Conservation (phyloP, 1,140 invertebrate genomes). For the Popillia japonica region DNA sequence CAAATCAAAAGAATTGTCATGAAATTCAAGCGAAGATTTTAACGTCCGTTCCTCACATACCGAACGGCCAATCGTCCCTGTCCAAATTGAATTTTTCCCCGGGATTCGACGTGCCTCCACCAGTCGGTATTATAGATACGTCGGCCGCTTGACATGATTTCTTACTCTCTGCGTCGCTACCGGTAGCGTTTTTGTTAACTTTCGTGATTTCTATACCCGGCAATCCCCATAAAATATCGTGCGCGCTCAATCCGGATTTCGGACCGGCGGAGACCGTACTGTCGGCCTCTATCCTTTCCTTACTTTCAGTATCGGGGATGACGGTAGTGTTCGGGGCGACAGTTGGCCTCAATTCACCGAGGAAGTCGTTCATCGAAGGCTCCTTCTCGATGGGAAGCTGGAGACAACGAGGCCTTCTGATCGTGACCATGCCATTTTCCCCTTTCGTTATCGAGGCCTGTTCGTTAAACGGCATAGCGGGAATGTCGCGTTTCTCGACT, state of each 20-base stretch:
- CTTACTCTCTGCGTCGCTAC: slow-evolving; percentile 46
- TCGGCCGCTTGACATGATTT: slow-evolving; percentile 54
- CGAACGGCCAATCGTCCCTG: slow-evolving; percentile 56
- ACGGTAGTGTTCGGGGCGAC: slow-evolving; percentile 43
- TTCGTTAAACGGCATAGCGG: slow-evolving; percentile 50
- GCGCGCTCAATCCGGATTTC: slow-evolving; percentile 53
- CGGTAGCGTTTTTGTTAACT: slow-evolving; percentile 52
- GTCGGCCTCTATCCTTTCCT: not conserved
- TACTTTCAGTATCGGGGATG: not conserved
- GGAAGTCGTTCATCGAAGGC: slow-evolving; percentile 43
- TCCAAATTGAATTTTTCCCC: slow-evolving; percentile 55
- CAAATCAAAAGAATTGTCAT: slow-evolving; percentile 52
- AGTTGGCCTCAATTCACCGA: slow-evolving; percentile 50
- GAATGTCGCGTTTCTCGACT: slow-evolving; percentile 36
- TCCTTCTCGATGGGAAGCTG: slow-evolving; percentile 51
- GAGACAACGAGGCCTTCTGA: slow-evolving; percentile 70
- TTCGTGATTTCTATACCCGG: slow-evolving; percentile 60
- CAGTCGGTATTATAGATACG: slow-evolving; percentile 58
- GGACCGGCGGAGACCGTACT: slow-evolving; percentile 35
- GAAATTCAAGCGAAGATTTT: not conserved
- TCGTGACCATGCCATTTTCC: slow-evolving; percentile 82
- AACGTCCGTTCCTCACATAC: slow-evolving; percentile 48
- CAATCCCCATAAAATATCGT: slow-evolving; percentile 57
- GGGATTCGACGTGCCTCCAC: slow-evolving; percentile 42
- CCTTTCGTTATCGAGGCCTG: slow-evolving; percentile 75